Conservation (phyloP, 2,797 vertebrate species). For the Ibycter americanus region DNA sequence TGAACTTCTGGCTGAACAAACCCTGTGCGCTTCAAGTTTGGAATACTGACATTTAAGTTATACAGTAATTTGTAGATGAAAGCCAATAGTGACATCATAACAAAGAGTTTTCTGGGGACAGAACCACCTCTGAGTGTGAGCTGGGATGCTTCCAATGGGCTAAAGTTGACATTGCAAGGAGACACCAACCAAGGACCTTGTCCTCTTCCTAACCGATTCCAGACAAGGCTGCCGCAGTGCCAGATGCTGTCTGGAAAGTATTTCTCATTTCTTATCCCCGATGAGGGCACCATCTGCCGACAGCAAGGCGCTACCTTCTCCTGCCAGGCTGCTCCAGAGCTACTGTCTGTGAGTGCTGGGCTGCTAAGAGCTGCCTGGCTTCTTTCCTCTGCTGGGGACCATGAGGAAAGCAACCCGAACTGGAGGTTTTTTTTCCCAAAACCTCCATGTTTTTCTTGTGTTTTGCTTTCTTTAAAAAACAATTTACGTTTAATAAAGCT, state of each 20-base stretch:
- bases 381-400: background rate
- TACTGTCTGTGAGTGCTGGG: background rate
- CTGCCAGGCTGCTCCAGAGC: background rate
- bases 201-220: conserved; percentile 41
- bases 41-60: conserved; percentile 59
- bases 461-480: background rate
- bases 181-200: background rate
- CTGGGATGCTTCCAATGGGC: conserved; percentile 9
- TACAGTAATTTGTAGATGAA: conserved; percentile 38
- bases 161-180: conserved; percentile 44
- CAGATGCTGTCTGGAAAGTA: background rate
- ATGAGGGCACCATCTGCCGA: conserved; percentile 14
- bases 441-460: background rate
- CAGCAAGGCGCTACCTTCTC: background rate
- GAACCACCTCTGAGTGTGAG: conserved; percentile 33
- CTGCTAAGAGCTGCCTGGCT: background rate
- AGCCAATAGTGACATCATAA: conserved; percentile 69
- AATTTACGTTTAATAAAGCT: background rate
- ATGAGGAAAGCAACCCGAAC: background rate
- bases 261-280: rapidly evolving
- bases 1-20: conserved; percentile 66
- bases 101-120: conserved; percentile 60
- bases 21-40: conserved; percentile 37
- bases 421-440: background rate
- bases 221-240: conserved; percentile 24